These are phyloP conservation scores for Phyllostomus discolor DNA, from an alignment of 2,113 vertebrate species.

Conservation along the genomic window DNA sequence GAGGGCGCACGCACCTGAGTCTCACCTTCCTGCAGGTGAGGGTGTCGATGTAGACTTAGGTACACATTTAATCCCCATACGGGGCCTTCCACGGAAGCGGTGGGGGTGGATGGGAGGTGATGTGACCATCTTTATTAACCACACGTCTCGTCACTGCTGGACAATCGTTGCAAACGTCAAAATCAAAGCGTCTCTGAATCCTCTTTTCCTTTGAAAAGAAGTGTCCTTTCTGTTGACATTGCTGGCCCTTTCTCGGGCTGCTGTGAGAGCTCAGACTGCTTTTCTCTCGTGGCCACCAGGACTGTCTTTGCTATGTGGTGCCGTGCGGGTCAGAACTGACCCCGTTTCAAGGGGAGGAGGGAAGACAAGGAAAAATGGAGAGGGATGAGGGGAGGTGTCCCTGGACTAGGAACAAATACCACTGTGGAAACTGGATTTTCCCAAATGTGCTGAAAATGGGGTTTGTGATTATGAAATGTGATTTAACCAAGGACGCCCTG, in stretches of 20 bases:
- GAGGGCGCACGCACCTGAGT: no score
- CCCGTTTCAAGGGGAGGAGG: neutral
- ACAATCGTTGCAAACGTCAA: neutral
- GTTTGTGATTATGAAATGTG: neutral
- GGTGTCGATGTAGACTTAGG: no score
- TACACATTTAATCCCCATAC: no score
- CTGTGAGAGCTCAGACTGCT: neutral
- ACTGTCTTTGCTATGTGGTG: neutral
- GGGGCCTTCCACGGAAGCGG: no score
- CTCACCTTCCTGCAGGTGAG: neutral
- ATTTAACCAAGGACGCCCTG: neutral
- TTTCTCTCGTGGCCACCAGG: neutral
- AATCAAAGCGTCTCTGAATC: neutral
- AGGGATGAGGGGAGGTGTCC: neutral
- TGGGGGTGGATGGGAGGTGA: no score
- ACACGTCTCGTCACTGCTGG: no score
- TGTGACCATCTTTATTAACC: no score
- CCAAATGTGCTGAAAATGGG: neutral
- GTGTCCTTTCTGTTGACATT: neutral
- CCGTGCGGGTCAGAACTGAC: neutral
- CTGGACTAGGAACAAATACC: neutral
- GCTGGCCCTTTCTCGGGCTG: neutral
- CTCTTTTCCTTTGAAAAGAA: neutral
- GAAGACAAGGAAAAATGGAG: neutral
- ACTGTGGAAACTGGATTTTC: neutral